A percentile compares a stretch with the other conserved stretches of the same genome.
Evolutionary conservation across 2,797 vertebrate genomes (phyloP).

Genomic region (Phrynocephalus forsythii): DNA sequence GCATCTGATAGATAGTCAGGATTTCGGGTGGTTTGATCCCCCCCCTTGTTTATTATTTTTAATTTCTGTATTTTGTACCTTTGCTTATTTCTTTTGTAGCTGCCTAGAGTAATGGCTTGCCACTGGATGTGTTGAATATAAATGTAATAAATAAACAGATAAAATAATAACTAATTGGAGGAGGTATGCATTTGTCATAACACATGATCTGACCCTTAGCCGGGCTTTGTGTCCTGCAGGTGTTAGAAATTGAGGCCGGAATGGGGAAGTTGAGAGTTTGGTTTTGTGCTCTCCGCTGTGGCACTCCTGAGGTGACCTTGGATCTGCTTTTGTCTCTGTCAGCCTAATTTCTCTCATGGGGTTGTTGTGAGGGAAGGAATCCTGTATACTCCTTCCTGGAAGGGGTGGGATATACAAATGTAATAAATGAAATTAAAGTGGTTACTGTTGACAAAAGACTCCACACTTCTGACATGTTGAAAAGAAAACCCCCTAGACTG

Average conservation of each 20-base stretch:
- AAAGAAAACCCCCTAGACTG: neutral
- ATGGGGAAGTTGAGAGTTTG: neutral
- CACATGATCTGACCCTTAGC: neutral
- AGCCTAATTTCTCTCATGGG: neutral
- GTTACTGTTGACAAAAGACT: neutral
- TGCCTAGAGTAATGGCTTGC: too few species aligned
- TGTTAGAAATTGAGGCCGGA: neutral
- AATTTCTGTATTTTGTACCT: too few species aligned
- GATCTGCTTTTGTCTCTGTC: neutral
- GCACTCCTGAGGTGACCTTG: too few species aligned
- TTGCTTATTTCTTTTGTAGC: too few species aligned
- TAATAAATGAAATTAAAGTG: neutral
- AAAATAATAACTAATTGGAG: too few species aligned
- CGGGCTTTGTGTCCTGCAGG: neutral
- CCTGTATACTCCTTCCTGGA: neutral
- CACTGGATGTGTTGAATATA: too few species aligned
- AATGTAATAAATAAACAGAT: too few species aligned
- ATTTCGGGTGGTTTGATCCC: too few species aligned
- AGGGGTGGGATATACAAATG: neutral
- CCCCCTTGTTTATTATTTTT: too few species aligned
- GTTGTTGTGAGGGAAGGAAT: neutral
- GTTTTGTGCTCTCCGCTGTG: neutral
- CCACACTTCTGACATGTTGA: neutral
- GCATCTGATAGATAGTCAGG: too few species aligned
- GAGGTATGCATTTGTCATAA: too few species aligned